Conservation (phyloP, 2,797 vertebrate species). For the Tangara arthus region DNA sequence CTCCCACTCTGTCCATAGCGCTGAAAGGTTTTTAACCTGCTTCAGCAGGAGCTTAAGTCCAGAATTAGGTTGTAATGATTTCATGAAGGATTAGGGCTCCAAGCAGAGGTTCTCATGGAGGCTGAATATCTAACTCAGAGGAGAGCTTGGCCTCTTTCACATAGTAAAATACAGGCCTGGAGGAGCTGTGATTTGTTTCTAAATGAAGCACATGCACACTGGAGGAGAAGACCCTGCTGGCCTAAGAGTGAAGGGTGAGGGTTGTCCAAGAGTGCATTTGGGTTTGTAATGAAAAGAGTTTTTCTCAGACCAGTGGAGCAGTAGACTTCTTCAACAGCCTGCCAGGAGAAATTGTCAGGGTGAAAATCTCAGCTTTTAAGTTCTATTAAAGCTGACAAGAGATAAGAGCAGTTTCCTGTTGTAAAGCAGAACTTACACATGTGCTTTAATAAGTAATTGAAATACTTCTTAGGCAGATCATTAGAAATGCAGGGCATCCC, state of each 20-base stretch:
- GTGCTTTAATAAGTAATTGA: background rate
- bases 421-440: background rate
- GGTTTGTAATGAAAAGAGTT: background rate
- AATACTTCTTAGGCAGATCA: background rate
- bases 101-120: background rate
- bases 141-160: background rate
- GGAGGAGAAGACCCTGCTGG: background rate
- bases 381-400: background rate
- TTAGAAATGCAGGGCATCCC: background rate
- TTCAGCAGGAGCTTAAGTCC: background rate
- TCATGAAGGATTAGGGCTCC: background rate
- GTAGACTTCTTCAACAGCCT: background rate
- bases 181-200: background rate
- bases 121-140: background rate
- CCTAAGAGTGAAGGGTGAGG: background rate
- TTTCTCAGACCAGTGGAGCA: constrained; percentile 12
- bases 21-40: background rate
- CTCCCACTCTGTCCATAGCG: background rate
- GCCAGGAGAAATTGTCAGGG: background rate
- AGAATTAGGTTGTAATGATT: background rate
- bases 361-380: background rate
- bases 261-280: background rate
- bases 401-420: background rate
- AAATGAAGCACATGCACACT: background rate
- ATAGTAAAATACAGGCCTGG: background rate